Evolutionary conservation across 2,113 vertebrate genomes (phyloP).

Genomic region (Charadrius vociferus): DNA sequence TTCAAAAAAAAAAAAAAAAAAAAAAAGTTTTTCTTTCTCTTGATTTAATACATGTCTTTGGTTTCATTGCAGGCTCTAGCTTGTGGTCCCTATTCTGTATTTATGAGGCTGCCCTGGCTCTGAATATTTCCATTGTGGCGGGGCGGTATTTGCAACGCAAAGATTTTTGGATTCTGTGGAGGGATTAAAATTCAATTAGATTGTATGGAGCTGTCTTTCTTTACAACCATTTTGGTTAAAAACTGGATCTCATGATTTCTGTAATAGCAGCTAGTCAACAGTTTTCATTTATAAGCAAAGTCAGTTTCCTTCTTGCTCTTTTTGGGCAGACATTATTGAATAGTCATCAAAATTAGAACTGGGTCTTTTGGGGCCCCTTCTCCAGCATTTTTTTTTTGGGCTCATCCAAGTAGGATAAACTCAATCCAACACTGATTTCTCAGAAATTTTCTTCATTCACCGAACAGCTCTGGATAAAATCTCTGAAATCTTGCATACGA

Average conservation of each 20-base stretch:
- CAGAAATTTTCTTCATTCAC: neutral
- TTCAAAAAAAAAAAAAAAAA: neutral
- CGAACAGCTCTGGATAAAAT: neutral
- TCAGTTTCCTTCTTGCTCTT: neutral
- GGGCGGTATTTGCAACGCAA: neutral
- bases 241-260: neutral
- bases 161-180: neutral
- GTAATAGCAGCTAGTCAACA: neutral
- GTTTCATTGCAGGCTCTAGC: neutral
- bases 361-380: neutral
- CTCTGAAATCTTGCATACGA: neutral
- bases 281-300: neutral
- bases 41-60: neutral
- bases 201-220: neutral
- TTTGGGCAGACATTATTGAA: neutral
- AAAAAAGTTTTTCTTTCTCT: neutral
- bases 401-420: neutral
- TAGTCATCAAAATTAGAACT: neutral
- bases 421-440: neutral
- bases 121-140: slow-evolving; percentile 4
- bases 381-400: neutral
- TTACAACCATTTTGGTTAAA: neutral
- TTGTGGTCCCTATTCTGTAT: neutral
- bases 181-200: slow-evolving; percentile 7
- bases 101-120: neutral